Evolutionary conservation across 1,140 invertebrate genomes (phyloP), one percentile per base, ranked within the genome.

Genomic region (Archivesica marissinica): DNA sequence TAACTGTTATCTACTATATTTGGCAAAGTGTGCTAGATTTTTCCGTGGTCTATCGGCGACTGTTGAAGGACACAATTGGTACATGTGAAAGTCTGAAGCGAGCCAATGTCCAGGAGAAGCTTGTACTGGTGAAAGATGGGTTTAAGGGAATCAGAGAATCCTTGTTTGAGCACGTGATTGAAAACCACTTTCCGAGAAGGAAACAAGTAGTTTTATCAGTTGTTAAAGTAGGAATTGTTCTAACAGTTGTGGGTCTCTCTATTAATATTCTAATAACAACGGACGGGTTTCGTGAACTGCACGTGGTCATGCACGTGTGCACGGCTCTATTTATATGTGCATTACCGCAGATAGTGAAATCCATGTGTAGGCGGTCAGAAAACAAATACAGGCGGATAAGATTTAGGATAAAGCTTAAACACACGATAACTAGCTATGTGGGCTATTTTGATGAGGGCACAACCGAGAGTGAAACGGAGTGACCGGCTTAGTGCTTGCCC

Each of bases 321-420:
- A 80, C 77, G 13, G 77, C 77, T 50, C 30, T 80, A 15, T 80
- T 80, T 68, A 41, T 70, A 2, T 80, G 77, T 54, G 77, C 77
- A 13, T 70, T 80, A 17, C 77, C 77, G 13, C 59, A 80, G 39
- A 70, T 80, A 23, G 25, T 52, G 25, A 80, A 68, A 47, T 52
- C 59, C 4, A 66, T 68, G 44, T 80, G 77, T 39, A 20, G 47
- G n/a, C 2, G 38, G 2, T 11, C 0, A 13, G 44, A 30, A 13
- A n/a, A 35, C 2, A 66, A 52, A 38, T 41, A 35, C 4, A 66
- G n/a, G 25, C 50, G 38, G 28, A 80, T 39, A 33, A 52, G 33
- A 39, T 50, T 50, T 33, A 33, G 28, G 30, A 50, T n/a, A 39
- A 47, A 80, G 25, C 0, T 80, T 35, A 23, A 0, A 30, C 23